A percentile compares a stretch with the other conserved stretches of the same genome.
These are phyloP conservation scores for Sebastes steindachneri DNA, from an alignment of 2,797 vertebrate species.

Conservation along the genomic window DNA sequence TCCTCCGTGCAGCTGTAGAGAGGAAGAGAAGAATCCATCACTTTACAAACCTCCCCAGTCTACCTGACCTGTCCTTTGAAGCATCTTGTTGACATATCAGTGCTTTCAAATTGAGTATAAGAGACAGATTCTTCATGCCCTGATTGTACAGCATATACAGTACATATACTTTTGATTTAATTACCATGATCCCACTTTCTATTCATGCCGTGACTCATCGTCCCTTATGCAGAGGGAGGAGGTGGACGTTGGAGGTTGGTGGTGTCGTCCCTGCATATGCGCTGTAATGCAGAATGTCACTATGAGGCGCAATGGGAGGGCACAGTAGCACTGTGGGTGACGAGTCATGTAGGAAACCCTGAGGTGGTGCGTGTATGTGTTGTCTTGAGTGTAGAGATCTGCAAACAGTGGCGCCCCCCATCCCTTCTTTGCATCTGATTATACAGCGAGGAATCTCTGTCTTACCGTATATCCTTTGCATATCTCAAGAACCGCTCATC, in stretches of 20 bases:
- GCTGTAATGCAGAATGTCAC: background rate
- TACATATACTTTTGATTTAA: background rate
- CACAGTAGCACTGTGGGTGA: background rate
- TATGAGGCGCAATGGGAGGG: background rate
- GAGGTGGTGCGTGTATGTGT: background rate
- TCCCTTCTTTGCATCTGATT: background rate
- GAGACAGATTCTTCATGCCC: background rate
- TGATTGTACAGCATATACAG: background rate
- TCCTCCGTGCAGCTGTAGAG: background rate
- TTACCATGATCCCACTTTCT: background rate
- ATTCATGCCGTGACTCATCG: slow-evolving; percentile 7
- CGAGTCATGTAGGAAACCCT: background rate
- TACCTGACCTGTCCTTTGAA: background rate
- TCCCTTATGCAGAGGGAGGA: background rate
- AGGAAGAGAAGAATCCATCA: background rate
- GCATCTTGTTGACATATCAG: background rate
- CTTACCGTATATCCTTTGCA: no score
- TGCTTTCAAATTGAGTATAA: background rate
- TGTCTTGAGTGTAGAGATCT: background rate
- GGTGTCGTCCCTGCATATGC: background rate
- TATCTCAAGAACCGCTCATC: no score
- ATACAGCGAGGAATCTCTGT: background rate
- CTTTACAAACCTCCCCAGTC: background rate
- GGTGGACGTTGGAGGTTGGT: background rate
- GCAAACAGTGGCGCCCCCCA: background rate